Conservation (phyloP, 1,140 invertebrate genomes). For the Brachionus paranguensis region DNA sequence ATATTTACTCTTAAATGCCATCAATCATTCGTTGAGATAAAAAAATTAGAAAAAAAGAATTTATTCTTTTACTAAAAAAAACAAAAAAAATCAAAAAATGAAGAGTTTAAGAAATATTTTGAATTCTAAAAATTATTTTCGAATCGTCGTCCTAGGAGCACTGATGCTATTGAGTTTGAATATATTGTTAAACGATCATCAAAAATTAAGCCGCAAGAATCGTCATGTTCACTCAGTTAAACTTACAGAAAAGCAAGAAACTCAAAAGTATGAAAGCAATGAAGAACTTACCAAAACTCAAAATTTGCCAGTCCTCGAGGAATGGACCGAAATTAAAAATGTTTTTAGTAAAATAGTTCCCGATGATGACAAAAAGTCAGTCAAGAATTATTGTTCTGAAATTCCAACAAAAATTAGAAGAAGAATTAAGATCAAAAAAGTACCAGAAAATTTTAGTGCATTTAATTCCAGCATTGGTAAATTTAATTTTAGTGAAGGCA, state of each 20-base stretch:
- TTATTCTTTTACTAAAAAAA: not conserved
- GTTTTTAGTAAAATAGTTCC: not conserved
- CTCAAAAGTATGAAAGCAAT: not conserved
- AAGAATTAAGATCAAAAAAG: not conserved
- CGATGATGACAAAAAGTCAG: not conserved
- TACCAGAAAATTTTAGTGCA: not conserved
- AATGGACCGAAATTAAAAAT: not conserved
- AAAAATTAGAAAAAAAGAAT: not conserved
- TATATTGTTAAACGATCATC: not conserved
- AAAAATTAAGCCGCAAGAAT: not conserved
- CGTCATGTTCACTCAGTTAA: not conserved
- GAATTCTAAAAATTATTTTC: not conserved
- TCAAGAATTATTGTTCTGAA: not conserved
- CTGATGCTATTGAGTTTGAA: not conserved
- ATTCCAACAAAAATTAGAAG: not conserved
- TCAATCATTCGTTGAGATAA: slow-evolving; percentile 31
- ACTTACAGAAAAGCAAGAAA: not conserved
- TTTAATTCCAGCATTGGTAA: not conserved
- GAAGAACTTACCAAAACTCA: not conserved
- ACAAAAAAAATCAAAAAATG: not conserved
- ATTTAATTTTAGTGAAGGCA: not conserved
- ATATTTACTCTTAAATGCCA: slow-evolving; percentile 13
- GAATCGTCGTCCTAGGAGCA: not conserved
- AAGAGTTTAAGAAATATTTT: not conserved
- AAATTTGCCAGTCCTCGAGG: not conserved